Percentiles rank a stretch among this genome's conserved stretches.
Evolutionary conservation across 2,888 invertebrate species (phyloP).

Genomic region (Eugnorisma glareosa): DNA sequence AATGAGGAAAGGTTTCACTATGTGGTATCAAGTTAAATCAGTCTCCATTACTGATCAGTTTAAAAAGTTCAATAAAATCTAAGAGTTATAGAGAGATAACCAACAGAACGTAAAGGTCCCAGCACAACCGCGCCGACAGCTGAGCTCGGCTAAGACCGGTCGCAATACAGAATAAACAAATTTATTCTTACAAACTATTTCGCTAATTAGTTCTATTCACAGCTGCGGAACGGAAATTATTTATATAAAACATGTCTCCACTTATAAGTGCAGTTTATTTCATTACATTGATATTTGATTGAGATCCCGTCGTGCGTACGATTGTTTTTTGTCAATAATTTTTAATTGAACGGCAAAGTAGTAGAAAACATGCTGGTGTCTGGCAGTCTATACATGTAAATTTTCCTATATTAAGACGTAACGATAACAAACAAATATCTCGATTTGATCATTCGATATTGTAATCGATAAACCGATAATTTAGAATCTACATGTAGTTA

Average conservation of each 20-base stretch:
- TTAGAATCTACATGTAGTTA: conserved; percentile 31
- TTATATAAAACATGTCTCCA: conserved; percentile 78
- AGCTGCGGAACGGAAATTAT: conserved; percentile 87
- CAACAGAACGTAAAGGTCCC: conserved; percentile 24
- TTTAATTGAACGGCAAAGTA: conserved; percentile 70
- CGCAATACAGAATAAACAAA: conserved; percentile 65
- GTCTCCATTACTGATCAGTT: conserved; percentile 27
- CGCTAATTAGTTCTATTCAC: conserved; percentile 85
- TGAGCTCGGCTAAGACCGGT: conserved; percentile 64
- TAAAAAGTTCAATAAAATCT: conserved; percentile 30
- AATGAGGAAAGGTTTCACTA: conserved; percentile 13
- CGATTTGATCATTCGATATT: conserved; percentile 48
- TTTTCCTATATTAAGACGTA: conserved; percentile 41
- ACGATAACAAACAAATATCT: conserved; percentile 38
- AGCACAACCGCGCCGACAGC: conserved; percentile 35
- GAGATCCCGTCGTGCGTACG: conserved; percentile 83
- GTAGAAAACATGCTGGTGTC: conserved; percentile 71
- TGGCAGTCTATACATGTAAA: conserved; percentile 25
- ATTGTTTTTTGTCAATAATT: conserved; percentile 68
- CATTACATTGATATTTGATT: conserved; percentile 75
- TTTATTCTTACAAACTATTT: conserved; percentile 77
- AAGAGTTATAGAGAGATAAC: conserved; percentile 32
- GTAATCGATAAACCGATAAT: conserved; percentile 38
- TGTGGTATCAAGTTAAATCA: not conserved
- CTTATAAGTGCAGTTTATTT: conserved; percentile 73